These are phyloP conservation scores for Sula dactylatra DNA, from an alignment of 2,113 vertebrate genomes.

Conservation along the genomic window DNA sequence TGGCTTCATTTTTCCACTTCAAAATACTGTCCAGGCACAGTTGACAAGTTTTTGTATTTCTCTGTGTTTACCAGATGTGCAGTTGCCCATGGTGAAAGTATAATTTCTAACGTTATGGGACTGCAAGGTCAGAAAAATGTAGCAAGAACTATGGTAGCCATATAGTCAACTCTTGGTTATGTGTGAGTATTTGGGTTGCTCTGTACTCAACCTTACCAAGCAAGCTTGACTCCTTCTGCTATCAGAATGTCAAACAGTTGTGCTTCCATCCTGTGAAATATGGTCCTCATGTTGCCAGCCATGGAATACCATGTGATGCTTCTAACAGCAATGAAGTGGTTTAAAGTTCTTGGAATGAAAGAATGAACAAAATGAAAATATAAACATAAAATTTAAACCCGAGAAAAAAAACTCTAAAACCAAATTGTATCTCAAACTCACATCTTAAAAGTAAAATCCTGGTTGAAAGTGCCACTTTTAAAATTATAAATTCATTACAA, in stretches of 20 bases:
- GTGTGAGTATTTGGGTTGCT: neutral
- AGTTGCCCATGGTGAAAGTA: neutral
- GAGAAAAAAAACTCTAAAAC: neutral
- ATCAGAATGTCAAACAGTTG: neutral
- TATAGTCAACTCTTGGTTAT: neutral
- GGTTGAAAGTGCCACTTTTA: neutral
- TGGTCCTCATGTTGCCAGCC: neutral
- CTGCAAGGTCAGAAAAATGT: neutral
- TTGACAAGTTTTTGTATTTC: neutral
- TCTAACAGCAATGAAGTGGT: neutral
- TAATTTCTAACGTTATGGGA: neutral
- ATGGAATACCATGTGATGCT: neutral
- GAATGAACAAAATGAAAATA: neutral
- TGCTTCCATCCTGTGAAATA: neutral
- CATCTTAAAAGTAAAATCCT: neutral
- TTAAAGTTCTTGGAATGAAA: neutral
- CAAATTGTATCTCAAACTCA: neutral
- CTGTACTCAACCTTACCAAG: neutral
- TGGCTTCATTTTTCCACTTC: neutral
- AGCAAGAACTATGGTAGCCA: neutral
- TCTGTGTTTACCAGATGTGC: neutral
- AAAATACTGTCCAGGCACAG: neutral
- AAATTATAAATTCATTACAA: neutral
- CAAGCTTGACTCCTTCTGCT: neutral
- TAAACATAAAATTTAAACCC: neutral